phyloP scores from a whole-genome alignment of 2,113 vertebrate genomes.

The Perca fluviatilis region DNA sequence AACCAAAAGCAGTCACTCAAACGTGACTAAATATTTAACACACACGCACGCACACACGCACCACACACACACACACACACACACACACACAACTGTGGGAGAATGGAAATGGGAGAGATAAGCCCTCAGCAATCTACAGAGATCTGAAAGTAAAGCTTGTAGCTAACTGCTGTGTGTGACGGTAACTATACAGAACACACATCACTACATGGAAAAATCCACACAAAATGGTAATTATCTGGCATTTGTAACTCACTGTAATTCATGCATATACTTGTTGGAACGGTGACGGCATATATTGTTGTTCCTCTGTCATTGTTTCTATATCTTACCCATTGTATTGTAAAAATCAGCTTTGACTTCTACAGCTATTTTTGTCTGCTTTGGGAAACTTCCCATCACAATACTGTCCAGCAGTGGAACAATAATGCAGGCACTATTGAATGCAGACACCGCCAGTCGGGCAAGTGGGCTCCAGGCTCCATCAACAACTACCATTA shows the following conservation, averaged over 20 bases:
- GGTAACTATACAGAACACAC: not conserved
- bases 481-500: constrained; percentile 62
- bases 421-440: constrained; percentile 57
- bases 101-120: constrained; percentile 41
- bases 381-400: constrained; percentile 56
- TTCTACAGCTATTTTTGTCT: constrained; percentile 50
- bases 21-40: constrained; percentile 59
- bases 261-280: no score
- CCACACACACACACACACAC: constrained; percentile 17
- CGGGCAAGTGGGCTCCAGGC: constrained; percentile 49
- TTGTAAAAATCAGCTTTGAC: constrained; percentile 34
- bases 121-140: constrained; percentile 6
- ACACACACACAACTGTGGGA: constrained; percentile 59
- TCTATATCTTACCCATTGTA: constrained; percentile 48
- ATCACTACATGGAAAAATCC: not conserved
- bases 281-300: not conserved
- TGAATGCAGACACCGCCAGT: constrained; percentile 36
- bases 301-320: constrained; percentile 41
- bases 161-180: constrained; percentile 3
- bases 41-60: constrained; percentile 9
- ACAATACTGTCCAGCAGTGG: constrained; percentile 21
- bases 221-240: not conserved
- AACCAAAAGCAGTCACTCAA: constrained; percentile 45
- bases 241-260: constrained; percentile 1
- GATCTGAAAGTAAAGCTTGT: constrained; percentile 16